These are phyloP conservation scores for Xylocopa sonorina DNA, from an alignment of 1,140 invertebrate genomes.

Conservation along the genomic window DNA sequence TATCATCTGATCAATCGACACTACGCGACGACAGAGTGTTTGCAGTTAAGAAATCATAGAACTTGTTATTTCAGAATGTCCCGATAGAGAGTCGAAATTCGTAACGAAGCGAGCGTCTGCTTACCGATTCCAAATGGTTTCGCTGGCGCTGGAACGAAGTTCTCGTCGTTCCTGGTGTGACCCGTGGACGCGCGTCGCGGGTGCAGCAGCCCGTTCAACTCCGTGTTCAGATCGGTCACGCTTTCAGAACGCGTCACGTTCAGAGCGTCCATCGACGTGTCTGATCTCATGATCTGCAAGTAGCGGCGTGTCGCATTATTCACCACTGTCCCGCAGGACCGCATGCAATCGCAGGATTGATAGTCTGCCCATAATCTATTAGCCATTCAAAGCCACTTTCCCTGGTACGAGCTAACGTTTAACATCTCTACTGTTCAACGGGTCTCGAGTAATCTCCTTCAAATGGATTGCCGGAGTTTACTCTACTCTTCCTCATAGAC, in stretches of 20 bases:
- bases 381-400: not conserved
- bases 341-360: too few relatives aligned
- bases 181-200: constrained; percentile 74
- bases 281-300: constrained; percentile 89
- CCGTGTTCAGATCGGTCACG: constrained; percentile 88
- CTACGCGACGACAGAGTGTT: too few relatives aligned
- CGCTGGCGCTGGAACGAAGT: constrained; percentile 81
- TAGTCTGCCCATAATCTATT: not conserved
- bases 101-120: constrained; percentile 69
- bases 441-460: too few relatives aligned
- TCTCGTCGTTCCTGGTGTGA: constrained; percentile 82
- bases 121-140: constrained; percentile 92
- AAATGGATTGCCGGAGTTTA: too few relatives aligned
- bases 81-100: constrained; percentile 25
- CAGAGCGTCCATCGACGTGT: constrained; percentile 89
- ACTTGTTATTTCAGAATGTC: constrained; percentile 15
- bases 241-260: constrained; percentile 90
- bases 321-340: not conserved
- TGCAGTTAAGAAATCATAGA: constrained; percentile 66
- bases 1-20: too few relatives aligned
- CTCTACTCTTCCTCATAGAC: too few relatives aligned
- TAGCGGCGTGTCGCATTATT: not conserved
- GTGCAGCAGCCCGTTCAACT: constrained; percentile 73
- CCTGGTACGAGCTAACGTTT: not conserved
- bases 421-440: too few relatives aligned